Base-by-base conservation (phyloP, 2,113 vertebrate genomes). In the Sceloporus tristichus region DNA sequence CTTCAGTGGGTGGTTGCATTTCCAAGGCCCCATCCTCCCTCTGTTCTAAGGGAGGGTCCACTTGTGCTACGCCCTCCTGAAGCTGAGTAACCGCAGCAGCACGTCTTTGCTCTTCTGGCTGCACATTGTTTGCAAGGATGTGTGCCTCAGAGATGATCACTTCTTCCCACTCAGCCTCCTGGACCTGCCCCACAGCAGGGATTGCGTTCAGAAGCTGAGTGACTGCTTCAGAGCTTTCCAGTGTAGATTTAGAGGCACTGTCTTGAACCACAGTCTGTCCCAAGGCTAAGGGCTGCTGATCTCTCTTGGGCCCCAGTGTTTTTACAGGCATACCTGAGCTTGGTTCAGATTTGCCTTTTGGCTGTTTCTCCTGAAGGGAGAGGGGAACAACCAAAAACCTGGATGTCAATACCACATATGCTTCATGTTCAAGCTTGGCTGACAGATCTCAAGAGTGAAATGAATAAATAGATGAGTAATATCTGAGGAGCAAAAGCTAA, bases 161-260 rank as follows among this genome's bases (percentile, higher is more conserved):
- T 88, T 97, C 96, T 85, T 98, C 97, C 97, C 97, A 96, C 70
- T 97, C 97, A 0, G 86, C 93, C 74, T 96, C 96, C 14, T 95
- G 95, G 85, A 94, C 75, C 56, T 90, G 92, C 87, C 92, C 95
- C 87, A 90, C 91, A 16, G 48, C 78, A 88, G 95, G 94, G 83
- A 93, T 94, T n/a, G 93, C 89, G 4, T 18, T 97, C 54, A 98
- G 94, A 83, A 98, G 96, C 91, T 97, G 97, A 90, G 92, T 96
- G 68, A 98, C 96, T 34, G 96, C 96, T 90, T 97, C 96, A 0
- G 96, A 96, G 85, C 96, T 96, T 80, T 97, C 96, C 92, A 93
- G 70, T 53, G 94, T 83, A 21, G 85, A 91, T 86, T 87, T 95
- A 79, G 93, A 95, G 86, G 94, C 40, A 6, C 88, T 91, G 84